These are phyloP conservation scores for Hemistola chrysoprasaria DNA, from an alignment of 2,888 invertebrate species.

Conservation along the genomic window DNA sequence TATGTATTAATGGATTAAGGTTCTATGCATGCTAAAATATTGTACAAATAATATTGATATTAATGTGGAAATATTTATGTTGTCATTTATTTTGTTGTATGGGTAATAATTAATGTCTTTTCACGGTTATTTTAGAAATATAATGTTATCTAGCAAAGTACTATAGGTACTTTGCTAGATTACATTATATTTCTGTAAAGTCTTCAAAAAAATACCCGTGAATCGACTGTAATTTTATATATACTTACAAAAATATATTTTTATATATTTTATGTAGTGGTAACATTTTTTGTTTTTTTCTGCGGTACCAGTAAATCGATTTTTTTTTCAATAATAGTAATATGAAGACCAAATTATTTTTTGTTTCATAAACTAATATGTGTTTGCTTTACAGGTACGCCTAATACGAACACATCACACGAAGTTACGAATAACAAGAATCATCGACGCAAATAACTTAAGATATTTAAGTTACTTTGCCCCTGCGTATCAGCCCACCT, in stretches of 20 bases:
- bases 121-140: too few species aligned
- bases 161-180: too few species aligned
- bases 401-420: constrained; percentile 58
- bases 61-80: constrained; percentile 5
- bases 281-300: constrained; percentile 34
- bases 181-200: too few species aligned
- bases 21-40: too few species aligned
- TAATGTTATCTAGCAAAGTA: too few species aligned
- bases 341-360: constrained; percentile 18
- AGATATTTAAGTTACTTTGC: constrained; percentile 48
- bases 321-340: constrained; percentile 1
- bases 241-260: too few species aligned
- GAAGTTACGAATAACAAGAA: constrained; percentile 49
- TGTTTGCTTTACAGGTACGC: constrained; percentile 59
- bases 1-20: too few species aligned
- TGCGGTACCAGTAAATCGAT: constrained; percentile 59
- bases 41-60: neutral
- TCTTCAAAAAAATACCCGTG: too few species aligned
- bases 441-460: constrained; percentile 53
- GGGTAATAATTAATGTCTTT: too few species aligned
- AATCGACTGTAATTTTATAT: too few species aligned
- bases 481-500: constrained; percentile 60
- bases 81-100: constrained; percentile 5
- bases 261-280: constrained; percentile 24
- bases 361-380: constrained; percentile 9